Evolutionary conservation across 1,140 invertebrate genomes (phyloP).

Genomic region (Centruroides sculpturatus): DNA sequence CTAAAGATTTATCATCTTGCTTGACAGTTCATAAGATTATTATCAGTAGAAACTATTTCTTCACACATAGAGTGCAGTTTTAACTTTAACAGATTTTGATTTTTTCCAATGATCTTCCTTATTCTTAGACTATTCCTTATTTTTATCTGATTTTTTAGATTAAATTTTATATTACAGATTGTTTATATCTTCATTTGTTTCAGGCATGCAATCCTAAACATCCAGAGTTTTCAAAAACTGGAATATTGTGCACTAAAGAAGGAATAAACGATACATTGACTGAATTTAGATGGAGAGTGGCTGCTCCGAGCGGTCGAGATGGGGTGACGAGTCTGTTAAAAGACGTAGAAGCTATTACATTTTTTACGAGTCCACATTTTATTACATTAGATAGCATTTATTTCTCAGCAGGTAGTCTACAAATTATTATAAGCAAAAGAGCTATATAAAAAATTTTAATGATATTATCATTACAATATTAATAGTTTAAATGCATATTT

Average conservation of each 20-base stretch:
- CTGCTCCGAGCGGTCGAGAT: constrained; percentile 23
- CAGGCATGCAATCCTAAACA: constrained; percentile 31
- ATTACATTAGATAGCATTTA: constrained; percentile 32
- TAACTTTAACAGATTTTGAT: too few relatives aligned
- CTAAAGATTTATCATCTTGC: too few relatives aligned
- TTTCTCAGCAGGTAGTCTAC: constrained; percentile 25
- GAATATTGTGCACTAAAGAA: constrained; percentile 22
- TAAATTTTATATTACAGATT: too few relatives aligned
- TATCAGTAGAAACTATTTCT: too few relatives aligned
- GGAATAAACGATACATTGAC: constrained; percentile 30
- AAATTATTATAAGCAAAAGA: too few relatives aligned
- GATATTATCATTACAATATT: too few relatives aligned
- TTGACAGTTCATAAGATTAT: too few relatives aligned
- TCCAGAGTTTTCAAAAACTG: constrained; percentile 27
- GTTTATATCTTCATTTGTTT: not conserved
- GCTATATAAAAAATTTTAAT: too few relatives aligned
- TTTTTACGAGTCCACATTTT: constrained; percentile 26
- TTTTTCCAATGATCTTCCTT: too few relatives aligned
- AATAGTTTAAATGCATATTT: not conserved
- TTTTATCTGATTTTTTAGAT: too few relatives aligned
- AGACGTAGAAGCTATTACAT: constrained; percentile 27
- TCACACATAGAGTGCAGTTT: too few relatives aligned
- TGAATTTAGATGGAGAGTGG: constrained; percentile 28
- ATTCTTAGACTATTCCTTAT: too few relatives aligned
- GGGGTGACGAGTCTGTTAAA: constrained; percentile 24